Evolutionary conservation across 2,888 invertebrate genomes (phyloP), one percentile per base, ranked within the genome.

Genomic region (Mythimna vitellina): DNA sequence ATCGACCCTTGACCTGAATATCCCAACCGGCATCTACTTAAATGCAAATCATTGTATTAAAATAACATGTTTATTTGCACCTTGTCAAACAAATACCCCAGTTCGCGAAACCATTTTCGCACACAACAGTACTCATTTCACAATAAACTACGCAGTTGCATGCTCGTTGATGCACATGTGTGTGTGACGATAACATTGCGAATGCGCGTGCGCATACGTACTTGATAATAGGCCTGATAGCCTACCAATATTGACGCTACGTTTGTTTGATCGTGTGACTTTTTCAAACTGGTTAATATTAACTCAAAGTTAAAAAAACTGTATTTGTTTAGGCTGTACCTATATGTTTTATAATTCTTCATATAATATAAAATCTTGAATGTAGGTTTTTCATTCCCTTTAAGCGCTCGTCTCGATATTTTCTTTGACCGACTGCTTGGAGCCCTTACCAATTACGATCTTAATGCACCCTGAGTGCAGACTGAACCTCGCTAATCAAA

Each of bases 71-170:
- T 72, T 78, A 71, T 84, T 74, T 74, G 69, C 70, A 71, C 66
- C 68, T 79, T 74, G 73, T 80, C 78, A 67, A 71, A 76, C 74
- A 71, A 84, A 83, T 72, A 73, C 17, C 78, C 29, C 62, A 80
- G 78, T 84, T 81, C 77, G 82, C 78, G 72, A 75, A 80, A 82
- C 70, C 78, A 83, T 88, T 87, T 84, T 85, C 81, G 83, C 83
- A 87, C 88, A 89, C 86, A 86, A 84, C 84, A 85, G 83, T 86
- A 87, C 86, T 82, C 87, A 88, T 90, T 90, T 91, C 89, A 88
- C 87, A 89, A 89, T 89, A 89, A 91, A 93, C 93, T 93, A 92
- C 94, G 94, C 95, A 95, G 94, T 94, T 92, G 90, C 90, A 92
- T 90, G 84, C 80, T 88, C 86, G 86, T 84, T 83, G 87, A 73